phyloP scores from a whole-genome alignment of 1,140 invertebrate genomes.

The Drosophila parabipectinata region DNA sequence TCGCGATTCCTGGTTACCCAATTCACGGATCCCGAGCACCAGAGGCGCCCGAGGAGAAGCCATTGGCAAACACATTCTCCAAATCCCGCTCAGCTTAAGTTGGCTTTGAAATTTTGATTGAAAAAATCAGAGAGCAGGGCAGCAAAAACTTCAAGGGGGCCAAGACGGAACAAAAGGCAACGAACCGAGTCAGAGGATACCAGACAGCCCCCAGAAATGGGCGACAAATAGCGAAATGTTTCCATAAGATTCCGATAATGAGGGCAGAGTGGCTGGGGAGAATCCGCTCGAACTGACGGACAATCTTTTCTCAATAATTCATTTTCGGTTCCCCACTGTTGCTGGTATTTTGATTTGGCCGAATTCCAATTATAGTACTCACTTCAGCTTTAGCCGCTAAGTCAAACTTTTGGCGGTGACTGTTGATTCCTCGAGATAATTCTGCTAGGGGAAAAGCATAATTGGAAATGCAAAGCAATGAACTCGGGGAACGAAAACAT shows the following conservation, averaged over 20 bases:
- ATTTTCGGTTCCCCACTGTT: slow-evolving; percentile 48
- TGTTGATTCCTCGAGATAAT: slow-evolving; percentile 44
- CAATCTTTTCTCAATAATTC: slow-evolving; percentile 70
- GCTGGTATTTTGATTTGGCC: slow-evolving; percentile 67
- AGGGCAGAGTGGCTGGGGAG: slow-evolving; percentile 14
- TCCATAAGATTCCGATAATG: slow-evolving; percentile 69
- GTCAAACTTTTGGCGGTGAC: slow-evolving; percentile 36
- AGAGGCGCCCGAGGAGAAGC: slow-evolving; percentile 27
- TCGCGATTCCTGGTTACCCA: slow-evolving; percentile 55
- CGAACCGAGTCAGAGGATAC: slow-evolving; percentile 33
- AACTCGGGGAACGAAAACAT: slow-evolving; percentile 26
- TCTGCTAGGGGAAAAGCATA: slow-evolving; percentile 23
- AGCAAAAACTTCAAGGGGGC: neutral
- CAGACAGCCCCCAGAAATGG: slow-evolving; percentile 41
- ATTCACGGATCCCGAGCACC: slow-evolving; percentile 24
- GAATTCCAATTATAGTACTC: slow-evolving; percentile 49
- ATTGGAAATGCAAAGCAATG: slow-evolving; percentile 48
- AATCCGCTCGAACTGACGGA: slow-evolving; percentile 15
- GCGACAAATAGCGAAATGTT: slow-evolving; percentile 76
- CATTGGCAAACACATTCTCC: slow-evolving; percentile 64
- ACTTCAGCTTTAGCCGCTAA: slow-evolving; percentile 31
- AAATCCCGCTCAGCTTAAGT: slow-evolving; percentile 78
- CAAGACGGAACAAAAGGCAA: slow-evolving; percentile 11
- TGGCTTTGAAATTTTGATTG: slow-evolving; percentile 82
- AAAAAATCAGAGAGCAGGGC: slow-evolving; percentile 64